These are phyloP conservation scores for rabbit (Oryctolagus cuniculus) DNA, from an alignment of 2,113 vertebrate species.

Conservation along the genomic window mOryCun1.1 NC_091448.1:53849001-53849500, in stretches of 20 bases:
- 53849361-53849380: not conserved
- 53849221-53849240: constrained; percentile 65
- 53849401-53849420: not conserved
- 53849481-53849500: not conserved
- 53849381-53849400: not conserved
- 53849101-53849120: constrained; percentile 80
- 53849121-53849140: constrained; percentile 85
- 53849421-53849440: not conserved
- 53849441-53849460: not conserved
- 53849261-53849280: not conserved
- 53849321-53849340: not conserved
- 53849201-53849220: constrained; percentile 34
- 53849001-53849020: constrained; percentile 85
- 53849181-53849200: constrained; percentile 69
- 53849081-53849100: constrained; percentile 81
- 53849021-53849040: constrained; percentile 87
- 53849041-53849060: constrained; percentile 91
- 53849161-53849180: constrained; percentile 56
- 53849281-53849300: not conserved
- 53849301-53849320: not conserved
- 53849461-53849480: not conserved
- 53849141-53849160: constrained; percentile 72
- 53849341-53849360: not conserved
- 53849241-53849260: not conserved
- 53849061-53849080: constrained; percentile 85